These are phyloP conservation scores for Silurus aristotelis DNA, from an alignment of 2,797 vertebrate genomes.

Conservation along the genomic window DNA sequence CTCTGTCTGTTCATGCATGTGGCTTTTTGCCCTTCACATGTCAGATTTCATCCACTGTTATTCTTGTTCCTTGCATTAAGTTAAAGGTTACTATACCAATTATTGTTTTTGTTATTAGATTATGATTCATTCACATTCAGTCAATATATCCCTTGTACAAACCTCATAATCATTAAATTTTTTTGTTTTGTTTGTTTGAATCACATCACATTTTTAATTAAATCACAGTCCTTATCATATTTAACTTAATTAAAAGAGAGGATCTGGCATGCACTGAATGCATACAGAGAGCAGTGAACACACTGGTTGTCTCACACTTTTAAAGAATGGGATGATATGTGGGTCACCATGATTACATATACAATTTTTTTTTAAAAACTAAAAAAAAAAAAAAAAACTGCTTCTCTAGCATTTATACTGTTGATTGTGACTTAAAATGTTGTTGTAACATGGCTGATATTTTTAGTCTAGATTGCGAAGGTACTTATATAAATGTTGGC, in stretches of 20 bases:
- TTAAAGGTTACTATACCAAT: not conserved
- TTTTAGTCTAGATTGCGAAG: constrained; percentile 10
- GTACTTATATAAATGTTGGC: not conserved
- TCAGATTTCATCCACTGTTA: not conserved
- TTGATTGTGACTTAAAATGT: not conserved
- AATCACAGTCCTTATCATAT: constrained; percentile 39
- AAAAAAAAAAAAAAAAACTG: not conserved
- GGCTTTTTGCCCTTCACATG: not conserved
- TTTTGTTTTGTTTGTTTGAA: not conserved
- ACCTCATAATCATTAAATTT: constrained; percentile 6
- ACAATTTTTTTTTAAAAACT: constrained; percentile 30
- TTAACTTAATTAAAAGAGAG: constrained; percentile 38
- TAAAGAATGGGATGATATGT: constrained; percentile 12
- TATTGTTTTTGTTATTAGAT: constrained; percentile 19
- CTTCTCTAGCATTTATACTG: not conserved
- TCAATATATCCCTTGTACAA: constrained; percentile 8
- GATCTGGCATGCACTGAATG: constrained; percentile 37
- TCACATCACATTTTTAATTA: constrained; percentile 27
- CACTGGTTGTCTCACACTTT: constrained; percentile 31
- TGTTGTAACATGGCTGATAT: not conserved
- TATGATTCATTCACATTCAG: constrained; percentile 4
- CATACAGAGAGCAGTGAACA: not conserved
- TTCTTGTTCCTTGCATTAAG: not conserved
- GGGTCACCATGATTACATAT: constrained; percentile 26
- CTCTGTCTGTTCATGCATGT: constrained; percentile 5